Evolutionary conservation across 2,797 vertebrate genomes (phyloP), one percentile per base, ranked within the genome.

Genomic region (Pseudochaenichthys georgianus): DNA sequence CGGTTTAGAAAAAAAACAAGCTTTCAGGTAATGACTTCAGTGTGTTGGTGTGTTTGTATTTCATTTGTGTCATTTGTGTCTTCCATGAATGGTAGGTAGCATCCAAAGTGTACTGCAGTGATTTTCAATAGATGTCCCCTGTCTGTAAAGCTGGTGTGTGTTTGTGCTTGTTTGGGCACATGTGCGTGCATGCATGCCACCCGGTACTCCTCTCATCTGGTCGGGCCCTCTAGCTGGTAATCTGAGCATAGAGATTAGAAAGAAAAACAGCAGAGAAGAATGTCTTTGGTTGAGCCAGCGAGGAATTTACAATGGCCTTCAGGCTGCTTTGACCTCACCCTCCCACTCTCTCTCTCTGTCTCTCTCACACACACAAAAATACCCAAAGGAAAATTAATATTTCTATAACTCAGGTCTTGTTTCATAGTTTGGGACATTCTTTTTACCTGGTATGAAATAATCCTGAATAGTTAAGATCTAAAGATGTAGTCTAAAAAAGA

Each of bases 271-370:
- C 74, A 71, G 83, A 78, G 87, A 92, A 94, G 92, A 94, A 94
- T 94, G 91, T 91, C 91, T 92, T 93, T 93, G 91, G 91, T 92
- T 90, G 83, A 90, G 88, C 87, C 84, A 89, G 88, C 13, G 54
- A 92, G 89, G 91, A 93, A 93, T 93, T 92, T 93, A 93, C 90
- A 94, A 93, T 88, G 92, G 92, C 92, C 93, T 94, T 93, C 91
- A 90, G 93, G 92, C 90, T 92, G 88, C 83, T 85, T 77, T 93
- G 91, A 90, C 91, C 92, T 82, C 88, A 82, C 86, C 80, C 88
- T 89, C 84, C 78, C 70, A 80, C 75, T 78, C 80, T 76, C 57
- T 77, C 73, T 75, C 71, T 82, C 76, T 71, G 51, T 64, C 71
- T 38, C n/a, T 58, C 42, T 3, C n/a, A 8, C 41, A 21, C 12